Evolutionary conservation across 1,140 invertebrate genomes (phyloP).

Genomic region (Drosophila insularis): DNA sequence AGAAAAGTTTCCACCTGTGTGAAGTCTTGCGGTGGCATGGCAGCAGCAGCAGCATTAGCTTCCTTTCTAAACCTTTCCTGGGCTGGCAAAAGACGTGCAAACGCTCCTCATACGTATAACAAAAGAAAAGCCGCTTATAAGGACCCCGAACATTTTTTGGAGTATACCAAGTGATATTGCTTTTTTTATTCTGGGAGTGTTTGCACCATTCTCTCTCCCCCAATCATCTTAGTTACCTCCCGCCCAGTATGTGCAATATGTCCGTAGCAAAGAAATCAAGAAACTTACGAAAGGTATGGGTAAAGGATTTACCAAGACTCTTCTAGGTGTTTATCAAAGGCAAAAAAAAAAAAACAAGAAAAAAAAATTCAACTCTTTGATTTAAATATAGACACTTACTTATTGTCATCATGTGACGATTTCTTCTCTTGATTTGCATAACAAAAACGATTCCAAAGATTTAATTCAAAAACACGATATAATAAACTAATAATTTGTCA

Average conservation of each 20-base stretch:
- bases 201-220: neutral
- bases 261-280: conserved; percentile 22
- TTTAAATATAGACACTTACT: conserved; percentile 6
- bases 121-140: conserved; percentile 71
- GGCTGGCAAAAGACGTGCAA: conserved; percentile 50
- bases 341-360: neutral
- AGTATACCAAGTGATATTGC: conserved; percentile 43
- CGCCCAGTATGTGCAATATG: conserved; percentile 25
- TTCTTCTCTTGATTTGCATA: conserved; percentile 40
- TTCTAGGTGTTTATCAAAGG: conserved; percentile 65
- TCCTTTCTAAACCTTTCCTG: conserved; percentile 31
- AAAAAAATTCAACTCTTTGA: conserved; percentile 42
- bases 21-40: conserved; percentile 22
- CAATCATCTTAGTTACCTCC: neutral
- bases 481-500: conserved; percentile 32
- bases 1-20: conserved; percentile 46
- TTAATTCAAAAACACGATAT: neutral
- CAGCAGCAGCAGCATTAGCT: conserved; percentile 35
- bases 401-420: neutral
- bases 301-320: neutral
- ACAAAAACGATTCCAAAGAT: conserved; percentile 19
- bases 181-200: conserved; percentile 29
- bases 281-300: neutral
- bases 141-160: conserved; percentile 28
- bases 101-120: conserved; percentile 51